Base-by-base conservation (phyloP, 2,797 vertebrate species). In the Schizopygopsis malacanthus region DNA sequence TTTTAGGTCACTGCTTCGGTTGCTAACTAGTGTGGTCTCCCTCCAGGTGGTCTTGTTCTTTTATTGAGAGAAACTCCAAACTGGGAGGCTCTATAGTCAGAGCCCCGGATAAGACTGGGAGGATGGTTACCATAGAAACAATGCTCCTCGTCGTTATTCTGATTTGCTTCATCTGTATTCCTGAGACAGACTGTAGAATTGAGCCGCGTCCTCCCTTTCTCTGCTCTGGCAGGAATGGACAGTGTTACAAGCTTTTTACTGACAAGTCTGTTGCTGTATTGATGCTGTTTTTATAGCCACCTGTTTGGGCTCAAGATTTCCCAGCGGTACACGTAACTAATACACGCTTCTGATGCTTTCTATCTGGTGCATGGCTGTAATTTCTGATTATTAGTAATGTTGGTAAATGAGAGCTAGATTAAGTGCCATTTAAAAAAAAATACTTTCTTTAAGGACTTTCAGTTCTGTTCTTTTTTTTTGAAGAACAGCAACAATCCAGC, bases 101-200 rank as follows among this genome's bases (percentile, higher is more conserved):
- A 71, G 50, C 59, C 69, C 70, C 33, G 50, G 81, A 76, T 54
- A 28, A 78, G 82, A 85, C 65, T 33, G 81, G 82, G 75, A 85
- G 82, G 73, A 85, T 72, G 87, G 89, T 90, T 82, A 82, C 89
- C 89, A 90, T 90, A 69, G 89, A 86, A 90, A 90, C 89, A 87
- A 67, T 47, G 28, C 25, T 39, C 63, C 85, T 79, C n/a, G 6
- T 86, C 86, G 83, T 81, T 79, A 82, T 75, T 82, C 52, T 22
- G 59, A 72, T 85, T 83, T 81, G 87, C 83, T 69, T 89, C 87
- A 65, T 84, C 86, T 82, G 65, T 85, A 84, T 85, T 88, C 81
- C 81, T 79, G 56, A 85, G 84, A 85, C 47, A 84, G 83, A n/a
- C 20, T 61, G 63, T 78, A 70, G 86, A 84, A 83, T 61, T 82